Base-by-base conservation (phyloP, 2,888 invertebrate genomes). In the Colostygia pectinataria region DNA sequence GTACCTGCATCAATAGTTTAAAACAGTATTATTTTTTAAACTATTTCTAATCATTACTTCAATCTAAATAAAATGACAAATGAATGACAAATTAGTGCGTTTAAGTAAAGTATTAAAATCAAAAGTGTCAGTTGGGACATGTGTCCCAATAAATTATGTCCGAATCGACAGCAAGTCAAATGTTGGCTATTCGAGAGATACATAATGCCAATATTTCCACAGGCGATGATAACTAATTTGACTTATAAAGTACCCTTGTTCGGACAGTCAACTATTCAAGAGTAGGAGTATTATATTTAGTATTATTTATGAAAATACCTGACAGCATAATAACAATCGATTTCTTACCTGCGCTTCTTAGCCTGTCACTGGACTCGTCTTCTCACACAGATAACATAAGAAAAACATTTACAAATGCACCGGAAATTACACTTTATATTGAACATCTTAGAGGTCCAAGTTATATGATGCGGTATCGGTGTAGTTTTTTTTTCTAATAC, bases 271-370 rank as follows among this genome's bases (percentile, higher is more conserved):
- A 45, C 55, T 45, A 50, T 63, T 61, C 63, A 53, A 62, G 62
- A 64, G 66, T 67, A 62, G n/a, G n/a, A 66, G 63, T 63, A 65
- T 56, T 66, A 67, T 67, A 70, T 67, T 74, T 76, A 65, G 65
- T 70, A 60, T 68, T 69, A 72, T 70, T 75, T 40, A 72, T 68
- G 66, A 68, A 66, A 55, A 61, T 57, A 63, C 63, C 66, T 70
- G 68, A 70, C 72, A 65, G 68, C 55, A 63, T 74, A n/a, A 73
- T 74, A 81, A 83, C 84, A 83, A 85, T 83, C 76, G 80, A 80
- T 81, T 83, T 82, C 78, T 77, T 87, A 87, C 87, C 87, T 87
- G 87, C 79, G 66, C 66, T 68, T 63, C 57, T 61, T 65, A 63
- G 57, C 67, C 65, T 74, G 80, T 77, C 80, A 74, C 79, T 75